Conservation (phyloP, 2,888 invertebrate genomes). For the Philereme transversata region DNA sequence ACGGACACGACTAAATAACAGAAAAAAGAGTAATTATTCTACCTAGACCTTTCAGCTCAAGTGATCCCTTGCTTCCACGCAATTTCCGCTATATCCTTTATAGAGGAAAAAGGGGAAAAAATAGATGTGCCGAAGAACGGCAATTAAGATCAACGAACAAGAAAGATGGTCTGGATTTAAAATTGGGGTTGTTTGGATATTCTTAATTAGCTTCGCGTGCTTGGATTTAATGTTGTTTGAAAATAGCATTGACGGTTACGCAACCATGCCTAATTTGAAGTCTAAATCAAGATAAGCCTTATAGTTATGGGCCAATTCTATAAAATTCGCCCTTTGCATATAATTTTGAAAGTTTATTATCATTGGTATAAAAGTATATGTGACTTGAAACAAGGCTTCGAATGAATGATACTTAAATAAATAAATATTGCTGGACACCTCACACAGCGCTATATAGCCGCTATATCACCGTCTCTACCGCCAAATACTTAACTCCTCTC, state of each 20-base stretch:
- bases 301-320: constrained; percentile 43
- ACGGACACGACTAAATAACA: constrained; percentile 48
- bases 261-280: constrained; percentile 19
- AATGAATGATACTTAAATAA: no score
- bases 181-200: constrained; percentile 49
- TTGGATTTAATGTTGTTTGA: constrained; percentile 38
- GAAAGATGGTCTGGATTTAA: constrained; percentile 57
- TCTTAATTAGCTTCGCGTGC: constrained; percentile 38
- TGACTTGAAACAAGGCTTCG: no score
- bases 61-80: constrained; percentile 70
- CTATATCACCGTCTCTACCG: no score
- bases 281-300: constrained; percentile 19
- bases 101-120: constrained; percentile 63
- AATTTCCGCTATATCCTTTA: constrained; percentile 69
- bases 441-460: no score
- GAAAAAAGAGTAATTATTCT: constrained; percentile 65
- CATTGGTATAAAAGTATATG: no score
- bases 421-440: no score
- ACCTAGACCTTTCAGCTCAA: constrained; percentile 66
- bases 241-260: constrained; percentile 33
- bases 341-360: neutral
- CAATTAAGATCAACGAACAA: constrained; percentile 69
- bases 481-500: no score
- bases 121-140: constrained; percentile 55
- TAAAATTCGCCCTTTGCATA: constrained; percentile 32